Conservation (phyloP, 2,888 invertebrate species). For the Ophraella communa region DNA sequence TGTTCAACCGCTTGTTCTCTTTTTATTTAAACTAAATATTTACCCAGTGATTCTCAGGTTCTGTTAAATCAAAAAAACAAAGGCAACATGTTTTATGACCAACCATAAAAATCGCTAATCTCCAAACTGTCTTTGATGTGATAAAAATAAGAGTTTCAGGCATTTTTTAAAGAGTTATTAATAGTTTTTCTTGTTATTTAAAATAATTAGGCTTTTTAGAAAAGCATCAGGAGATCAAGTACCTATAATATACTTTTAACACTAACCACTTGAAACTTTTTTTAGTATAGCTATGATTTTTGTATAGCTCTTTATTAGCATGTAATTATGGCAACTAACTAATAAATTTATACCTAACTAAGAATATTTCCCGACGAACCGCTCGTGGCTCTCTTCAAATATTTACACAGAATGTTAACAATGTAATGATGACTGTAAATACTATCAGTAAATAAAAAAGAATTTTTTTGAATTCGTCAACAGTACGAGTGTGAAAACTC, state of each 20-base stretch:
- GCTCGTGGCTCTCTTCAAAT: constrained; percentile 26
- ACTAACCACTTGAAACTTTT: no score
- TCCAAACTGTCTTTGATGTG: neutral
- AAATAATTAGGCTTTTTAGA: neutral
- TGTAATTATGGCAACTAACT: no score
- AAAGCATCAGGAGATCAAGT: no score
- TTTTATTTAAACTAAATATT: constrained; percentile 39
- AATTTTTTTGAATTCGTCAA: constrained; percentile 29
- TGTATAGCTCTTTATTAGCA: no score
- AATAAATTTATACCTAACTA: neutral
- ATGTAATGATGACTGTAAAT: constrained; percentile 31
- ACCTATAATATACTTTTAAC: no score
- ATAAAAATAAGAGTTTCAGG: no score
- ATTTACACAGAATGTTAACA: constrained; percentile 30
- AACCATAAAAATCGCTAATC: constrained; percentile 24
- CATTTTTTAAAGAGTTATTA: neutral
- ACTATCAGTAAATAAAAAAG: constrained; percentile 23
- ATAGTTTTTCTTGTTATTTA: neutral
- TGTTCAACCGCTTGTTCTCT: neutral
- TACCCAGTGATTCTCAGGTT: constrained; percentile 47
- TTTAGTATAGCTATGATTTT: no score
- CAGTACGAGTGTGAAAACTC: constrained; percentile 33
- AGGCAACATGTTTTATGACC: constrained; percentile 29
- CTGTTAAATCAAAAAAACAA: constrained; percentile 44
- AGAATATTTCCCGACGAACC: neutral